Base-by-base conservation (phyloP, 2,113 vertebrate genomes). In the Cebidichthys violaceus region DNA sequence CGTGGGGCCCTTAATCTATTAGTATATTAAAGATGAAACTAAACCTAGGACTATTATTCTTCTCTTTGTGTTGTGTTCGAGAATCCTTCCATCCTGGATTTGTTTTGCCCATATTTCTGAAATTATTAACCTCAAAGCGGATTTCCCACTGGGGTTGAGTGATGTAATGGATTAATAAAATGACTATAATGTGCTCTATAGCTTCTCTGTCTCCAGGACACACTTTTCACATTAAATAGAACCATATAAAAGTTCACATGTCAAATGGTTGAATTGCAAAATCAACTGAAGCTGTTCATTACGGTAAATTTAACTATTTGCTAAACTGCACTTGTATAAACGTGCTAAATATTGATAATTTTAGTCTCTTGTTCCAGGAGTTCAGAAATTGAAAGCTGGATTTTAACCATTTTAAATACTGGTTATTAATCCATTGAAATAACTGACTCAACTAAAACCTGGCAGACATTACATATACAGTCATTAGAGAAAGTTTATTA, bases 91-190 rank as follows among this genome's bases (percentile, higher is more conserved):
- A 52, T 89, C 72, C 75, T 39, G 59, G 35, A n/a, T 81, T 75
- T 76, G 61, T 81, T 93, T 87, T 88, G 60, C 54, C 84, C 85
- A 90, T 90, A 90, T 92, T 91, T 90, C 82, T 90, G 61, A 91
- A 93, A 89, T 91, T 81, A 94, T 91, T 87, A 92, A 90, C 70
- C 86, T 81, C 87, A 86, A 91, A 87, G 82, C 75, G 3, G 79
- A 83, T 76, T 76, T 88, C 91, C 93, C 93, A 72, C 84, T 60
- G 92, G 92, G 83, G 72, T 70, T 61, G 83, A 82, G 79, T 93
- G 92, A 95, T 94, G 93, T 94, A 95, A 95, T 93, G 92, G 90
- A 94, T 94, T 95, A 95, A 95, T 94, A 94, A 94, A 86, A 89
- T 76, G 81, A 83, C 87, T 86, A 82, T 92, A 92, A 92, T 93